Conservation (phyloP, 2,797 vertebrate genomes). For the Dermochelys coriacea region DNA sequence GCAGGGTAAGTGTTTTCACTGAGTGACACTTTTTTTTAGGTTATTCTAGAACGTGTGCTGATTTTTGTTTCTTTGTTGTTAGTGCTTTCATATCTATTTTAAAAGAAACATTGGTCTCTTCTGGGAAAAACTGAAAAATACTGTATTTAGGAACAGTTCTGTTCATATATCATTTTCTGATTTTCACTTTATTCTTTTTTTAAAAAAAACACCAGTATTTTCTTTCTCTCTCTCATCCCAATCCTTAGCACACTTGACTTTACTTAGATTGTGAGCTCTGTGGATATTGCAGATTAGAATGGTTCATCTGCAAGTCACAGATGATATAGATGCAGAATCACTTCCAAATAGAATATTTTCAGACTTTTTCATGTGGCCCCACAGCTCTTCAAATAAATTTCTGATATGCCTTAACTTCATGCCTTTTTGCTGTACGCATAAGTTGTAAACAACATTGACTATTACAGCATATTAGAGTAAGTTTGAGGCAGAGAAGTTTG, state of each 20-base stretch:
- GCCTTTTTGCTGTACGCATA: neutral
- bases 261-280: neutral
- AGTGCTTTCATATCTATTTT: neutral
- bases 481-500: neutral
- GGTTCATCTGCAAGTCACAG: neutral
- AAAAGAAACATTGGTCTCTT: neutral
- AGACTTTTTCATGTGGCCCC: neutral
- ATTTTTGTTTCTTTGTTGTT: neutral
- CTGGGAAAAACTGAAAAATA: neutral
- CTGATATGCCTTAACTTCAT: neutral
- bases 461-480: neutral
- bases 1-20: neutral
- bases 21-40: rapidly evolving
- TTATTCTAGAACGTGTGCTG: neutral
- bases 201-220: neutral
- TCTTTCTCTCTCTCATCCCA: neutral
- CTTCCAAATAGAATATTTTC: neutral
- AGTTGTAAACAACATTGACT: neutral
- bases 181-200: neutral
- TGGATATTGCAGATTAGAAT: neutral
- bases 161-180: rapidly evolving
- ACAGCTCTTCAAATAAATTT: neutral
- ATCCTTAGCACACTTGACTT: neutral
- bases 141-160: rapidly evolving
- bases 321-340: neutral